A percentile compares a stretch with the other conserved stretches of the same genome.
Conservation (phyloP, 2,797 vertebrate genomes). For the Falco naumanni region DNA sequence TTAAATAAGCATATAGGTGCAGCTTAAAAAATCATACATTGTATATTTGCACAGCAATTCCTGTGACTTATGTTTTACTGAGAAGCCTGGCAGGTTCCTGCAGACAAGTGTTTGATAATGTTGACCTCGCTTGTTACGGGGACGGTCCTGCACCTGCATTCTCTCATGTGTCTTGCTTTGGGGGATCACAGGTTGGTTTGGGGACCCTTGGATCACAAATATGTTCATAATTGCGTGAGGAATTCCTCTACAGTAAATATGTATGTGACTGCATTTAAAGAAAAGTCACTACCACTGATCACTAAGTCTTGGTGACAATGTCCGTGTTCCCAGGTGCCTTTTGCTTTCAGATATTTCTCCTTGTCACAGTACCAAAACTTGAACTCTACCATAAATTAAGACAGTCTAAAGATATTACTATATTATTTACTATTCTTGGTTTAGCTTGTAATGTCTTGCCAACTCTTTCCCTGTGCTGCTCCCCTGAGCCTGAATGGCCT, state of each 20-base stretch:
- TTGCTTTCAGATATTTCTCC: background rate
- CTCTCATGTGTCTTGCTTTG: accelerated
- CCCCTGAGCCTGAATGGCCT: background rate
- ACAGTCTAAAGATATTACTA: background rate
- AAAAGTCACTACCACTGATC: background rate
- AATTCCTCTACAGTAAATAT: background rate
- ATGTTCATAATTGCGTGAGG: background rate
- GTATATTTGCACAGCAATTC: background rate
- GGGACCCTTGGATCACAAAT: too few relatives aligned
- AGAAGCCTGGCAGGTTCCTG: accelerated
- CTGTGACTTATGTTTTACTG: background rate
- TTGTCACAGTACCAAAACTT: background rate
- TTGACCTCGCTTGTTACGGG: background rate
- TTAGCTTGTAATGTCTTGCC: background rate
- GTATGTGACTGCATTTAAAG: background rate
- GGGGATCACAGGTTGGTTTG: background rate
- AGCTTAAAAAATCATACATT: background rate
- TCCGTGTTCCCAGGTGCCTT: background rate
- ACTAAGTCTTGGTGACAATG: accelerated
- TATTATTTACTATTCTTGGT: background rate
- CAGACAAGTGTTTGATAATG: accelerated
- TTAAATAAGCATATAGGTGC: background rate
- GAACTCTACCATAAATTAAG: background rate
- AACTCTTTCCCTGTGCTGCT: background rate
- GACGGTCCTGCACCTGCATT: background rate